phyloP scores from a whole-genome alignment of 2,888 invertebrate genomes.

The Leptura quadrifasciata region DNA sequence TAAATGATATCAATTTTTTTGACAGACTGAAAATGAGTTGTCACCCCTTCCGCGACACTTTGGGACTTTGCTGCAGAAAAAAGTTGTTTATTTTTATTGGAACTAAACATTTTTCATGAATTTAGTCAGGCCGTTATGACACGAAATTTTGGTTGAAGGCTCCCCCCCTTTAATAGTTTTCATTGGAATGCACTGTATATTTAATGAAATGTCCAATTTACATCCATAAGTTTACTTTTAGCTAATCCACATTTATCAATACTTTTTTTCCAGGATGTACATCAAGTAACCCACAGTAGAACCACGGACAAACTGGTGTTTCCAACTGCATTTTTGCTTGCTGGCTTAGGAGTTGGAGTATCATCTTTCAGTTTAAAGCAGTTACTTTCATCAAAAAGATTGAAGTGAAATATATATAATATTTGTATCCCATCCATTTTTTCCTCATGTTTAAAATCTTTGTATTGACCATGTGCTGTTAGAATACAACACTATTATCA shows the following conservation, averaged over 20 bases:
- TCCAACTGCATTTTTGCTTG: conserved; percentile 70
- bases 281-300: conserved; percentile 19
- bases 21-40: no score
- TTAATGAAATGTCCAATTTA: no score
- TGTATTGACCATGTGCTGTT: conserved; percentile 19
- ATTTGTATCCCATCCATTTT: conserved; percentile 6
- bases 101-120: no score
- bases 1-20: no score
- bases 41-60: no score
- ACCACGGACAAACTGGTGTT: conserved; percentile 67
- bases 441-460: conserved; percentile 21
- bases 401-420: conserved; percentile 42
- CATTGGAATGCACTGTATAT: no score
- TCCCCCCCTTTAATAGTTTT: no score
- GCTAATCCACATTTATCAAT: not conserved
- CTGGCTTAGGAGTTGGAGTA: conserved; percentile 70
- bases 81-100: no score
- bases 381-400: conserved; percentile 57
- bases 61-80: no score
- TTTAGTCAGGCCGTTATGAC: no score
- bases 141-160: no score
- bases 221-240: no score
- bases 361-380: conserved; percentile 71
- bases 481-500: conserved; percentile 25
- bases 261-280: conserved; percentile 48